These are phyloP conservation scores for Varanus komodoensis DNA, from an alignment of 2,113 vertebrate species.

Conservation along the genomic window DNA sequence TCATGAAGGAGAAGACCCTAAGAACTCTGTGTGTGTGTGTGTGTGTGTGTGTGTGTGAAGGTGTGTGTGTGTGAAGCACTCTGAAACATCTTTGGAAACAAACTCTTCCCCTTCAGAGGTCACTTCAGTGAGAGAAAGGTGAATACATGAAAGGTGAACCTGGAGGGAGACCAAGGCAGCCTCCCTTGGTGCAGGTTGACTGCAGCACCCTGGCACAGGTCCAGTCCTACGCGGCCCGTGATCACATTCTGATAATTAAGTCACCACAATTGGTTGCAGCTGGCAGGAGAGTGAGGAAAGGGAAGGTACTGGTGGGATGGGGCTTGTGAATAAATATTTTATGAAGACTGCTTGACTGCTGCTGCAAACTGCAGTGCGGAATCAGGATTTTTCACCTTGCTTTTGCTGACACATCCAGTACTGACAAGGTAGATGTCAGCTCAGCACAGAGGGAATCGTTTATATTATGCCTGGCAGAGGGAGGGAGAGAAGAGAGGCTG, in stretches of 20 bases:
- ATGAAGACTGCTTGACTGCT: conserved; percentile 41
- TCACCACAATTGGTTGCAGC: neutral
- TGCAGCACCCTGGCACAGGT: neutral
- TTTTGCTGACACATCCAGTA: conserved; percentile 35
- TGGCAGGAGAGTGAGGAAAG: conserved; percentile 30
- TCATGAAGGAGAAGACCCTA: neutral
- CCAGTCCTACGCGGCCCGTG: neutral
- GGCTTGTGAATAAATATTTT: conserved; percentile 33
- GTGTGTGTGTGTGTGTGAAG: neutral
- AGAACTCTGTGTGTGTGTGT: neutral
- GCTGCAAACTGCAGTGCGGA: neutral
- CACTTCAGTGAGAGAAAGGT: neutral
- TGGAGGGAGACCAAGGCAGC: neutral
- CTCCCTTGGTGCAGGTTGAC: too few species aligned
- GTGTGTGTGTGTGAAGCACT: too few species aligned
- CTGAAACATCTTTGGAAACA: neutral
- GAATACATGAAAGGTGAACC: neutral
- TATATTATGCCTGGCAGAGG: neutral
- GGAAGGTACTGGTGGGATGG: neutral
- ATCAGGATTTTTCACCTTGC: conserved; percentile 42
- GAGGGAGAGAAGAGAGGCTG: neutral
- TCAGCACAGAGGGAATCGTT: conserved; percentile 40
- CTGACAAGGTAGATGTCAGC: conserved; percentile 25
- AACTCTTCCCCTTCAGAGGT: neutral
- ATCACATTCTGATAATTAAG: neutral